Base-by-base conservation (phyloP, 2,888 invertebrate genomes). In the Sarcophaga rosellei region DNA sequence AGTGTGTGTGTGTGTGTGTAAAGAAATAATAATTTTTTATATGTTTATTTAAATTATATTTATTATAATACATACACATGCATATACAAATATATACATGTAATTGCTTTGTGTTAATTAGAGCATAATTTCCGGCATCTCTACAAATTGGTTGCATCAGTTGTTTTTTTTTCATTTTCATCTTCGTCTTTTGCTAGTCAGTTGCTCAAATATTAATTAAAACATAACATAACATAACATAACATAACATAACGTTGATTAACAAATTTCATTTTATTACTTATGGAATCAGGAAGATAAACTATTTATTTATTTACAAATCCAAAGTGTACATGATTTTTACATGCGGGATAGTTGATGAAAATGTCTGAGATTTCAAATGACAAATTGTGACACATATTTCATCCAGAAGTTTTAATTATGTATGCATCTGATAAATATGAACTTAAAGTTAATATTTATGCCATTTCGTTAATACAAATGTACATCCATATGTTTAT, bases 41-140 rank as follows among this genome's bases (percentile, higher is more conserved):
- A 35, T 35, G 35, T 35, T n/a, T n/a, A 35, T 35, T 35, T 35
- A 35, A 35, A 35, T 35, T 35, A 35, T 35, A 35, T 35, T 35
- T 35, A 35, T 35, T 35, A 35, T 35, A 35, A 35, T 35, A 35
- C 35, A 35, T 35, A 35, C 35, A 25, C 6, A 25, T 25, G 5
- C 25, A 25, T 5, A n/a, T 15, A 5, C 6, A 57, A 68, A 23
- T 72, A 17, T 5, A 25, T 1, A 35, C 35, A 35, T 35, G 35
- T 35, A 35, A 35, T 35, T 35, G 35, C 35, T 25, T 63, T 77
- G 44, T 76, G 81, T 72, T 81, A 84, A 84, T 84, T 86, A 75
- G 86, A 72, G 81, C 78, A 81, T 61, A 78, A 86, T 81, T 86
- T 86, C 84, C 84, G 83, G 65, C 57, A 35, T 35, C 10, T 47